These are phyloP conservation scores for Tylochromis polylepis DNA, from an alignment of 2,113 vertebrate genomes.

Conservation along the genomic window DNA sequence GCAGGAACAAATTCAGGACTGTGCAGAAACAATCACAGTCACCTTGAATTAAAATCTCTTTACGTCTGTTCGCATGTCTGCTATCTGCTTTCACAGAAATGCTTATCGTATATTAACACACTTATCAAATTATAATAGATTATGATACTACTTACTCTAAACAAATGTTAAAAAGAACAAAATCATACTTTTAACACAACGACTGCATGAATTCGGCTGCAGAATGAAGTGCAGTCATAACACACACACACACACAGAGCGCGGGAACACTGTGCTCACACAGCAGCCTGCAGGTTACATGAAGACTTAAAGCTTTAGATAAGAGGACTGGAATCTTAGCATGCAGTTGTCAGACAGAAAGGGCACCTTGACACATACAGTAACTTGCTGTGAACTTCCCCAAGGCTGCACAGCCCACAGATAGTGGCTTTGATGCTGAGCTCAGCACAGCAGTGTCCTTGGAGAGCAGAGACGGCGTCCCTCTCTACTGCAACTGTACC, in stretches of 20 bases:
- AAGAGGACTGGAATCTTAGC: conserved; percentile 45
- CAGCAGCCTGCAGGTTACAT: background rate
- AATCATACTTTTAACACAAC: background rate
- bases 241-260: accelerated
- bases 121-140: background rate
- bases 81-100: background rate
- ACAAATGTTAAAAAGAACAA: background rate
- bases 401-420: conserved; percentile 39
- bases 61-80: background rate
- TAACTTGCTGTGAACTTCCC: conserved; percentile 45
- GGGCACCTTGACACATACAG: conserved; percentile 68
- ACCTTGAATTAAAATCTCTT: conserved; percentile 25
- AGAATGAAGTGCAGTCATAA: background rate
- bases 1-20: background rate
- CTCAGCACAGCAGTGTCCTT: conserved; percentile 31
- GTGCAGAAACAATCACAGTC: background rate
- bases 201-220: background rate
- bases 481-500: background rate
- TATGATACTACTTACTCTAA: background rate
- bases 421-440: conserved; percentile 28
- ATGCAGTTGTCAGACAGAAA: conserved; percentile 49
- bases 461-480: background rate
- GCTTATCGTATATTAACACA: background rate
- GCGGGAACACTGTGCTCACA: background rate
- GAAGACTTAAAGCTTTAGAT: conserved; percentile 26